Evolutionary conservation across 2,888 invertebrate species (phyloP).

Genomic region (Chalcosyrphus nemorum): DNA sequence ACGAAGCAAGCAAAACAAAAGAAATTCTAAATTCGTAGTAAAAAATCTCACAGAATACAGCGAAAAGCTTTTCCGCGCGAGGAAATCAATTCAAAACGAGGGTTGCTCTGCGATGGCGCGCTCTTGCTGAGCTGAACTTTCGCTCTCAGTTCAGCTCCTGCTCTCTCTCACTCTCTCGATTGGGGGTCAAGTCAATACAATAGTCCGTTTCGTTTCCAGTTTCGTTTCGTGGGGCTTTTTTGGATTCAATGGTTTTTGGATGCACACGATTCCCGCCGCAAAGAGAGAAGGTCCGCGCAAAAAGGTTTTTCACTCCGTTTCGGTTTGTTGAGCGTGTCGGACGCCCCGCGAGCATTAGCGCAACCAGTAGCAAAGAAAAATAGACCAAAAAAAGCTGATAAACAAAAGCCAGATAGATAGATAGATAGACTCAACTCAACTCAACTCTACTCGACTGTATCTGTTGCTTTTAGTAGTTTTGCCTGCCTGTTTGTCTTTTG

Average conservation of each 20-base stretch:
- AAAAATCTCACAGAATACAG: neutral
- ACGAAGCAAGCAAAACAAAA: conserved; percentile 25
- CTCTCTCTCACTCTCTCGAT: neutral
- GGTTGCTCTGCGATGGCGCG: conserved; percentile 32
- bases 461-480: conserved; percentile 37
- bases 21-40: conserved; percentile 32
- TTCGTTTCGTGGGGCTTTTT: conserved; percentile 34
- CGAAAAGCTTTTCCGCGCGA: conserved; percentile 13
- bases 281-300: conserved; percentile 54
- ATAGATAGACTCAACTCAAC: too few species aligned
- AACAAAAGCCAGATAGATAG: conserved; percentile 27
- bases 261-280: neutral
- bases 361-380: conserved; percentile 37
- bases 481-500: neutral
- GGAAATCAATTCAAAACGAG: conserved; percentile 22
- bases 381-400: neutral
- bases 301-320: conserved; percentile 77
- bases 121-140: conserved; percentile 39
- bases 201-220: conserved; percentile 28
- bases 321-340: conserved; percentile 77
- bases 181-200: neutral
- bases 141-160: neutral
- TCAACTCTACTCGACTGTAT: too few species aligned
- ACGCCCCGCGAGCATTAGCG: conserved; percentile 73
- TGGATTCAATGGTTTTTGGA: conserved; percentile 28